Percentiles rank a stretch among this genome's conserved stretches.
These are phyloP conservation scores for Ophion obscuratus DNA, from an alignment of 2,888 invertebrate species.

Conservation along the genomic window DNA sequence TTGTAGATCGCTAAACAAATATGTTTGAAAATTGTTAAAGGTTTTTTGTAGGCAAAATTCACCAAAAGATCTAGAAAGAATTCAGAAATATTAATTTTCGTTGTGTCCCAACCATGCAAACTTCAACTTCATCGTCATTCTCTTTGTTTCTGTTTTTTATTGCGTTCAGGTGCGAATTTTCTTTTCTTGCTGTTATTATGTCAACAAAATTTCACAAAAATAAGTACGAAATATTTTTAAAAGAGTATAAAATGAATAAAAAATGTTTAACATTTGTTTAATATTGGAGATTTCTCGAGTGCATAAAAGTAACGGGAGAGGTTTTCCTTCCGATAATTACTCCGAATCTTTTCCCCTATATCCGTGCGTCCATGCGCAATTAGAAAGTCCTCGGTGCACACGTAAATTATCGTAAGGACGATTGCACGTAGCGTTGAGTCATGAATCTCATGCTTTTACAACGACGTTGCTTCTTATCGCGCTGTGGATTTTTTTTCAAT, in stretches of 20 bases:
- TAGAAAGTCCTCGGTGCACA: constrained; percentile 24
- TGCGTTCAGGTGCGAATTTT: constrained; percentile 3
- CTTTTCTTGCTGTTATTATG: constrained; percentile 12
- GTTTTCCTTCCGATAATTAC: constrained; percentile 22
- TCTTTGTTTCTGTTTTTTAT: neutral
- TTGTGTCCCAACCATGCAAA: too few relatives aligned
- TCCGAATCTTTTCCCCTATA: constrained; percentile 24
- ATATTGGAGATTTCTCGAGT: too few relatives aligned
- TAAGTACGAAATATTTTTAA: too few relatives aligned
- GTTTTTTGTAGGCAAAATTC: too few relatives aligned
- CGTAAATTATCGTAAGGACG: constrained; percentile 1
- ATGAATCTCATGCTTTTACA: constrained; percentile 6
- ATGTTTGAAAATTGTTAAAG: too few relatives aligned
- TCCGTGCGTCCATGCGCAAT: constrained; percentile 28
- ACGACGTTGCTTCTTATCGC: neutral
- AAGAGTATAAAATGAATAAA: too few relatives aligned
- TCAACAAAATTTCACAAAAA: neutral
- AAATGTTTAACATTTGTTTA: too few relatives aligned
- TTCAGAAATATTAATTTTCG: too few relatives aligned
- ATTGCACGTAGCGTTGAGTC: constrained; percentile 8
- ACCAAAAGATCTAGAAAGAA: too few relatives aligned
- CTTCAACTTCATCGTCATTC: too few relatives aligned
- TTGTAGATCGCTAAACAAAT: too few relatives aligned
- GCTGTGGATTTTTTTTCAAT: neutral
- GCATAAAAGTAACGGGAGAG: constrained; percentile 1